phyloP scores from a whole-genome alignment of 1,140 invertebrate genomes.

The Drosophila mojavensis region DNA sequence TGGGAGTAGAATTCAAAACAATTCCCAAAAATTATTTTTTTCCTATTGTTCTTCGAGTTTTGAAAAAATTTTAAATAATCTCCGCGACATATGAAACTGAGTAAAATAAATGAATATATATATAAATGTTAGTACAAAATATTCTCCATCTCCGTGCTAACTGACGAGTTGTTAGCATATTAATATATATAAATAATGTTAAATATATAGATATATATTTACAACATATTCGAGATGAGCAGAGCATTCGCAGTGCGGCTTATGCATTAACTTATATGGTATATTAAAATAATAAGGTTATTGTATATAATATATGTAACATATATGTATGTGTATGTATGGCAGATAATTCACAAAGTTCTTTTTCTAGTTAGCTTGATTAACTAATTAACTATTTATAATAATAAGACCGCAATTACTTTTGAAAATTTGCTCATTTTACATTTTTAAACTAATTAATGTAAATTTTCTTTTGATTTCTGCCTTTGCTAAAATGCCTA shows the following conservation, averaged over 20 bases:
- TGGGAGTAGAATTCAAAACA: not conserved
- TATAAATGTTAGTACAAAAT: not conserved
- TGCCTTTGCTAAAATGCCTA: slow-evolving; percentile 60
- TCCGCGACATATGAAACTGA: not conserved
- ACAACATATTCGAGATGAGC: not conserved
- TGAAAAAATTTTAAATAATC: too few relatives aligned
- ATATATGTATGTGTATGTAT: slow-evolving; percentile 15
- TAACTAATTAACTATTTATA: slow-evolving; percentile 27
- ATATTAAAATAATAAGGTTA: slow-evolving; percentile 6
- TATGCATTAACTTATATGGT: slow-evolving; percentile 9
- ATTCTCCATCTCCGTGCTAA: slow-evolving; percentile 43
- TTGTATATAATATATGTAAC: slow-evolving; percentile 2
- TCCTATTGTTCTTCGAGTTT: not conserved
- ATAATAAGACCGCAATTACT: not conserved
- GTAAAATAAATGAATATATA: not conserved
- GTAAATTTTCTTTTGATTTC: slow-evolving; percentile 47
- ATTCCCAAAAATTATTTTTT: not conserved
- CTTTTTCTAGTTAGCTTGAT: slow-evolving; percentile 54
- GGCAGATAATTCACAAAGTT: slow-evolving; percentile 10
- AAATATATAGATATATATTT: not conserved
- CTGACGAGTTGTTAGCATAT: slow-evolving; percentile 12
- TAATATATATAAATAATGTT: too few relatives aligned
- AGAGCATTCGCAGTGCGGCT: not conserved
- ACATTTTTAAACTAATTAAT: slow-evolving; percentile 34
- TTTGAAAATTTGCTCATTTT: slow-evolving; percentile 58